Conservation (phyloP, 2,888 invertebrate species). For the Ectropis crepuscularia region DNA sequence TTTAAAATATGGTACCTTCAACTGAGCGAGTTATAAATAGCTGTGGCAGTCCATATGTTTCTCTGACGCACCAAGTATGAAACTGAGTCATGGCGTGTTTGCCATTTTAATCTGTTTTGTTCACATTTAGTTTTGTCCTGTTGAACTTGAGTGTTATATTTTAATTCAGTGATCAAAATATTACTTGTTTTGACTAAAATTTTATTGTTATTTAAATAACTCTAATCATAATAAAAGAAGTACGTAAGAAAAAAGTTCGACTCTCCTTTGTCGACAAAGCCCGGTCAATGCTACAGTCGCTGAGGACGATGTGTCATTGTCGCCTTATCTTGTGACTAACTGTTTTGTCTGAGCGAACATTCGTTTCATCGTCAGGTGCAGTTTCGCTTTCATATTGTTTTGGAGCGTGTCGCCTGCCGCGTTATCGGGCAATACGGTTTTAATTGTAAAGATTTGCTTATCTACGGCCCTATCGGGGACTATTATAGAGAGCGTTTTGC, state of each 20-base stretch:
- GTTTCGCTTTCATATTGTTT: conserved; percentile 67
- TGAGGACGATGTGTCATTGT: conserved; percentile 75
- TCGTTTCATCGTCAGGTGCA: conserved; percentile 57
- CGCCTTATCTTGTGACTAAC: conserved; percentile 67
- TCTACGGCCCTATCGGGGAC: conserved; percentile 33
- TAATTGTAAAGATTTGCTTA: conserved; percentile 42
- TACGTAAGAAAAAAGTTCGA: conserved; percentile 25
- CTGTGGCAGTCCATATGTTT: conserved; percentile 13
- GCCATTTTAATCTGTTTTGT: conserved; percentile 1
- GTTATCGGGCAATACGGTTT: conserved; percentile 43
- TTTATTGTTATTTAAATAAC: too few species aligned
- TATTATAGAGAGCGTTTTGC: conserved; percentile 16
- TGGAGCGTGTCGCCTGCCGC: conserved; percentile 58
- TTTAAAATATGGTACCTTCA: conserved; percentile 8
- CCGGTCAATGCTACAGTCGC: conserved; percentile 63
- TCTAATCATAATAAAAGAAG: not conserved
- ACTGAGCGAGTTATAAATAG: conserved; percentile 27
- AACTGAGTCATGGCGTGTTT: conserved; percentile 13
- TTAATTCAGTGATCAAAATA: not conserved
- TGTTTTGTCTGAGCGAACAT: conserved; percentile 63
- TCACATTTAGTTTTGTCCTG: conserved; percentile 5
- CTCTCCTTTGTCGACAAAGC: conserved; percentile 41
- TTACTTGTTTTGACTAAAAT: too few species aligned
- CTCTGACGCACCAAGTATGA: conserved; percentile 28
- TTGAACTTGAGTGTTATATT: not conserved